A percentile compares a stretch with the other conserved stretches of the same genome.
Evolutionary conservation across 2,113 vertebrate species (phyloP).

Genomic region (Rhea pennata): DNA sequence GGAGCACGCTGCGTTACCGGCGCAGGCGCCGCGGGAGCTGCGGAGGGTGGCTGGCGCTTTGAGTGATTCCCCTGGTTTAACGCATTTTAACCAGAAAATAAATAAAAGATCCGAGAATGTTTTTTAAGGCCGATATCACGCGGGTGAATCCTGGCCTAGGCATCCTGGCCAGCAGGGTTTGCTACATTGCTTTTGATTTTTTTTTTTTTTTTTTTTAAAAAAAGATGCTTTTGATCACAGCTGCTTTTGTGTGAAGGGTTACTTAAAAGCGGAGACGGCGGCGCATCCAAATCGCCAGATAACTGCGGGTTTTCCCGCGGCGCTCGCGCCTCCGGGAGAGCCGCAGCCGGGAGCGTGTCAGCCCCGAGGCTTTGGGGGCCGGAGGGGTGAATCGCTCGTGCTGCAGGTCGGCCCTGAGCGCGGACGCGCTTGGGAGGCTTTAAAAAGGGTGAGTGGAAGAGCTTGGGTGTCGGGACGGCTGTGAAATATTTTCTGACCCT

Average conservation of each 20-base stretch:
- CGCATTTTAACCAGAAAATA: background rate
- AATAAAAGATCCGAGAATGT: background rate
- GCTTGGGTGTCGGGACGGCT: background rate
- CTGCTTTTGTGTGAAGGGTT: background rate
- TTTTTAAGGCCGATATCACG: background rate
- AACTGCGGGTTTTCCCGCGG: background rate
- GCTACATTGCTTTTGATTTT: background rate
- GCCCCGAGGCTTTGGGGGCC: background rate
- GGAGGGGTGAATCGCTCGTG: background rate
- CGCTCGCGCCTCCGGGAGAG: background rate
- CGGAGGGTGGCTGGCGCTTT: fast-evolving
- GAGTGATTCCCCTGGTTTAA: background rate
- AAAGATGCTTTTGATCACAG: too few relatives aligned
- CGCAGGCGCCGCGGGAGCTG: fast-evolving
- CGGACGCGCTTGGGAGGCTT: background rate
- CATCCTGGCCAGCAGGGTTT: background rate
- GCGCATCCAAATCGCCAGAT: background rate
- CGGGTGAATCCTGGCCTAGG: background rate
- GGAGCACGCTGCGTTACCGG: fast-evolving
- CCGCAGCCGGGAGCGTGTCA: background rate
- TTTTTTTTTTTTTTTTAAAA: too few relatives aligned
- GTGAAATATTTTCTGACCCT: background rate
- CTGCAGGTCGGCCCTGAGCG: background rate
- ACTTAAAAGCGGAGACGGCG: background rate
- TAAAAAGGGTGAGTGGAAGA: background rate